A percentile compares a stretch with the other conserved stretches of the same genome.
Conservation (phyloP, 1,140 invertebrate genomes). For the Drosophila carrolli region DNA sequence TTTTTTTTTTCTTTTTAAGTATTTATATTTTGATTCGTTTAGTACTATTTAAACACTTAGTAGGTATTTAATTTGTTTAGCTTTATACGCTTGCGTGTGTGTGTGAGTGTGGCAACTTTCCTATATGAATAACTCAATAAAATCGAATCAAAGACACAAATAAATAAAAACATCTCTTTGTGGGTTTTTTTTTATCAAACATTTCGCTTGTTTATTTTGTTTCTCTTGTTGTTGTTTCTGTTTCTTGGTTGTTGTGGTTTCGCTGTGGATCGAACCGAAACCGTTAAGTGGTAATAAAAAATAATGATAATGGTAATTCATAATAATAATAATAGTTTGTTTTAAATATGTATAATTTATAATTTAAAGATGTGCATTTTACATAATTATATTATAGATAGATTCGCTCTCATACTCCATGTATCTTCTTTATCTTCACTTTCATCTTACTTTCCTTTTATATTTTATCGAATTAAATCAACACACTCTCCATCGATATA, state of each 20-base stretch:
- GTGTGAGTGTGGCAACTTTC: constrained; percentile 18
- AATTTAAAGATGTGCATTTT: constrained; percentile 50
- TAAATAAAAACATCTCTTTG: constrained; percentile 20
- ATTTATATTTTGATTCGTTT: constrained; percentile 57
- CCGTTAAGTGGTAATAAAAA: constrained; percentile 49
- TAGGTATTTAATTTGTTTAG: constrained; percentile 62
- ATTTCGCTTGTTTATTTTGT: constrained; percentile 70
- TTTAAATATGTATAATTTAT: constrained; percentile 42
- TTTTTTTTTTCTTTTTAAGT: constrained; percentile 36
- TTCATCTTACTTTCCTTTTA: constrained; percentile 4
- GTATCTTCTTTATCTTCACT: constrained; percentile 1
- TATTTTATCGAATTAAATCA: constrained; percentile 49
- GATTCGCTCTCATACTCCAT: constrained; percentile 39
- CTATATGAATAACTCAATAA: constrained; percentile 11
- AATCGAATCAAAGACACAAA: constrained; percentile 19
- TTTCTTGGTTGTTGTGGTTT: constrained; percentile 36
- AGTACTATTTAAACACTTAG: constrained; percentile 78
- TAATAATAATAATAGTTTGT: constrained; percentile 43
- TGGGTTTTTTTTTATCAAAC: constrained; percentile 53
- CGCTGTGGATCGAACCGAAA: constrained; percentile 35
- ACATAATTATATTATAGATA: constrained; percentile 47
- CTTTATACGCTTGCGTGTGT: constrained; percentile 40
- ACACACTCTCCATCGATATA: constrained; percentile 41
- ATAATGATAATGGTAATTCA: constrained; percentile 42
- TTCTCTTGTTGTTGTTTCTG: constrained; percentile 45